These are phyloP conservation scores for Stenodema calcarata DNA, from an alignment of 2,888 invertebrate genomes.

Conservation along the genomic window DNA sequence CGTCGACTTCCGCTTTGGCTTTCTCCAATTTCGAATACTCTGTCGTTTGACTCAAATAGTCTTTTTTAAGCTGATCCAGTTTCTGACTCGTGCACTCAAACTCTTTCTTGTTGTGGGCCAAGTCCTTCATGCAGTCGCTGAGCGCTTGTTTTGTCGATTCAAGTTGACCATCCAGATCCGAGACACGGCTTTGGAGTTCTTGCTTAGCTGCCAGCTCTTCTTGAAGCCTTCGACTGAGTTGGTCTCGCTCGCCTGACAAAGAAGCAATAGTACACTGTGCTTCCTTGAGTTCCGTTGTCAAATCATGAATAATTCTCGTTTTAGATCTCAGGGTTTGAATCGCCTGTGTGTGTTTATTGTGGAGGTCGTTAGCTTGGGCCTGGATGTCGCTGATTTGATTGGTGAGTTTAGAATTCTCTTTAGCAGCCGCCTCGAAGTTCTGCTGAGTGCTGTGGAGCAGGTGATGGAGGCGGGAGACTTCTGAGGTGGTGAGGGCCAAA, in stretches of 20 bases:
- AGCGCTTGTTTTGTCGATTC: no score
- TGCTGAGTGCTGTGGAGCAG: constrained; percentile 65
- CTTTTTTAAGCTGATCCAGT: constrained; percentile 22
- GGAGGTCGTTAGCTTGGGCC: constrained; percentile 62
- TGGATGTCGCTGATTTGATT: constrained; percentile 65
- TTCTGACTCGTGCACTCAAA: background rate
- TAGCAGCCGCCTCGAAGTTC: constrained; percentile 63
- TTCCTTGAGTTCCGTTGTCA: no score
- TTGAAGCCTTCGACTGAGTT: no score
- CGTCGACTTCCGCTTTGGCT: constrained; percentile 48
- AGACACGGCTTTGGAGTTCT: no score
- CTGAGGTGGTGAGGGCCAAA: constrained; percentile 63
- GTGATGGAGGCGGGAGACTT: constrained; percentile 64
- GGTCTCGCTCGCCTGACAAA: no score
- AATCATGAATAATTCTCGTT: no score
- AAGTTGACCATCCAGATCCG: no score
- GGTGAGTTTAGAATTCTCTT: constrained; percentile 63
- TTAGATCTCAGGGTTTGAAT: constrained; percentile 58
- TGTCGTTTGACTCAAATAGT: constrained; percentile 37
- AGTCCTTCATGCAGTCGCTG: no score
- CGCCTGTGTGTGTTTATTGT: constrained; percentile 63
- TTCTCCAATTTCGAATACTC: constrained; percentile 47
- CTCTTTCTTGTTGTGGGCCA: no score
- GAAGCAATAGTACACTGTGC: no score
- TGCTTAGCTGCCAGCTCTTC: no score